phyloP scores from a whole-genome alignment of 2,113 vertebrate genomes.

The Mustelus asterias region DNA sequence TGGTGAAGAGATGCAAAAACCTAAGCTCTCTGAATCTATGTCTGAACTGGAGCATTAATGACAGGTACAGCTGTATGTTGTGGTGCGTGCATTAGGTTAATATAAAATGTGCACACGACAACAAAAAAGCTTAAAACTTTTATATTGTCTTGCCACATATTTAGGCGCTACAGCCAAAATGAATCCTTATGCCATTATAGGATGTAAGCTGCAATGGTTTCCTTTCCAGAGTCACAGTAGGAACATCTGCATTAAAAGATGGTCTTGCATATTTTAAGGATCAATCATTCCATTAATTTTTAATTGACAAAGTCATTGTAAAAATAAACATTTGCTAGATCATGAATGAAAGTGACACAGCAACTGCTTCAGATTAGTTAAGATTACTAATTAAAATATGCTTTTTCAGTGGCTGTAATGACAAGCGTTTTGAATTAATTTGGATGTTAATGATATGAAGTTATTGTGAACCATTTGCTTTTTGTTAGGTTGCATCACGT shows the following conservation, averaged over 20 bases:
- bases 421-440: background rate
- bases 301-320: background rate
- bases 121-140: background rate
- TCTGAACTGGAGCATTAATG: conserved; percentile 98
- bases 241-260: background rate
- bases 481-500: background rate
- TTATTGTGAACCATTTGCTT: background rate
- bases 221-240: background rate
- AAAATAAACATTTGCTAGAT: background rate
- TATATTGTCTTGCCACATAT: background rate
- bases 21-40: conserved; percentile 97
- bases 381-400: background rate
- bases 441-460: background rate
- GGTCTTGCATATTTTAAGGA: background rate
- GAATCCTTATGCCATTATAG: background rate
- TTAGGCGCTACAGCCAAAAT: background rate
- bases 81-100: background rate
- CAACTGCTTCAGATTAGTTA: background rate
- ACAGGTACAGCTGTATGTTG: conserved; percentile 65
- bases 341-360: background rate
- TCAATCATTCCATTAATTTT: conserved; percentile 4
- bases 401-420: background rate
- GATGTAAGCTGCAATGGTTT: background rate
- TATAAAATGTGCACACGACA: background rate
- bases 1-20: conserved; percentile 89